phyloP scores from a whole-genome alignment of 2,888 invertebrate species.

The Pollenia labialis region DNA sequence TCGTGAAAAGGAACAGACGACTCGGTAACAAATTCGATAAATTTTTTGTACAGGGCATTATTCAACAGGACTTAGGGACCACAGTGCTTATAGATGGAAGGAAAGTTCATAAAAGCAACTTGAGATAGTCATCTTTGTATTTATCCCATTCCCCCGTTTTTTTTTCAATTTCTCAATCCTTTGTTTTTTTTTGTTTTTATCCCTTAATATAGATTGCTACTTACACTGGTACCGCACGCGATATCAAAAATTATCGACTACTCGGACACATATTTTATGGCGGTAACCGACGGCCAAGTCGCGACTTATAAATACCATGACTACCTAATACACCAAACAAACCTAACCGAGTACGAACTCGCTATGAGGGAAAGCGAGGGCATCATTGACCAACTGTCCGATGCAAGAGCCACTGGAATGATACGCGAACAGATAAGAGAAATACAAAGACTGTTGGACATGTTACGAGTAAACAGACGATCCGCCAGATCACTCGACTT shows the following conservation, averaged over 20 bases:
- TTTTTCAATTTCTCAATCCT: too few relatives aligned
- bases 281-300: too few relatives aligned
- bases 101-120: constrained; percentile 35
- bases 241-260: too few relatives aligned
- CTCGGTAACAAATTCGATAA: constrained; percentile 16
- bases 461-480: too few relatives aligned
- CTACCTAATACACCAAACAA: not conserved
- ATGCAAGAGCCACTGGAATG: not conserved
- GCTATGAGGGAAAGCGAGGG: too few relatives aligned
- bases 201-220: too few relatives aligned
- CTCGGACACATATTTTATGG: not conserved
- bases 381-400: not conserved
- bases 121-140: constrained; percentile 20
- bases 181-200: too few relatives aligned
- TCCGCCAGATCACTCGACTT: constrained; percentile 6
- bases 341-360: too few relatives aligned
- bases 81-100: constrained; percentile 32
- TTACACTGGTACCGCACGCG: too few relatives aligned
- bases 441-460: too few relatives aligned
- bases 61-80: constrained; percentile 11
- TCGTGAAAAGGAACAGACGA: constrained; percentile 24
- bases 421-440: too few relatives aligned
- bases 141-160: too few relatives aligned
- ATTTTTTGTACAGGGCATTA: constrained; percentile 3
- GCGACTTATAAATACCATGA: not conserved